Evolutionary conservation across 37 sponge, comb jelly and placozoan genomes (phyloP).

Genomic region (Spongilla lacustris): DNA sequence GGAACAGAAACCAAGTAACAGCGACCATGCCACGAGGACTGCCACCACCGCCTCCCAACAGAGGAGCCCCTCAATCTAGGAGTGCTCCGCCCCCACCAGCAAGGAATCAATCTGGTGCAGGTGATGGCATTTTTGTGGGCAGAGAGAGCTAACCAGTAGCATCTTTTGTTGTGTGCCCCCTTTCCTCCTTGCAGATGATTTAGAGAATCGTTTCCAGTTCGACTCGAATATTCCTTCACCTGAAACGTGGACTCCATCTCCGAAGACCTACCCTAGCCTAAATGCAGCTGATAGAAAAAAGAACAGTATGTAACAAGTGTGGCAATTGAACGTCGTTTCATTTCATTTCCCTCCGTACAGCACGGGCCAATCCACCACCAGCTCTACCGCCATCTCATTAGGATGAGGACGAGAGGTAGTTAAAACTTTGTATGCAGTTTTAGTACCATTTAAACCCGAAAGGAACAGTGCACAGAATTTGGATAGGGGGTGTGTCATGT

Average conservation of each 20-base stretch:
- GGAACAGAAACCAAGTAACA: slow-evolving; percentile 12
- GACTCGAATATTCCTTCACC: slow-evolving; percentile 58
- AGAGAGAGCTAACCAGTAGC: background rate
- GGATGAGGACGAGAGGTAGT: too few species aligned
- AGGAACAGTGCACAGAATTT: too few species aligned
- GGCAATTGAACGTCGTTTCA: too few species aligned
- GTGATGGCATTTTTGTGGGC: background rate
- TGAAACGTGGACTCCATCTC: slow-evolving; percentile 69
- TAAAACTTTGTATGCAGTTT: too few species aligned
- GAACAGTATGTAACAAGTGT: background rate
- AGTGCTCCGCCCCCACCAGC: slow-evolving; percentile 6
- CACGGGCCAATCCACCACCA: too few species aligned
- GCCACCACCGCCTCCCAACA: slow-evolving; percentile 65
- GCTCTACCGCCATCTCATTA: too few species aligned
- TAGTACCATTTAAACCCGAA: too few species aligned
- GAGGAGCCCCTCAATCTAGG: slow-evolving; percentile 45
- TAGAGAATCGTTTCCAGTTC: slow-evolving; percentile 76
- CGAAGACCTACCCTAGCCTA: slow-evolving; percentile 82
- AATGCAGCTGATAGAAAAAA: slow-evolving; percentile 8
- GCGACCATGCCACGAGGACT: slow-evolving; percentile 46
- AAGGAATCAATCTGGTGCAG: background rate
- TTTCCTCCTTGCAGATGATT: slow-evolving; percentile 23
- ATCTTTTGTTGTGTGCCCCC: background rate
- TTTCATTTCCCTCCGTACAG: too few species aligned
- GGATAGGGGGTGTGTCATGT: too few species aligned